Percentiles rank a stretch among this genome's conserved stretches.
phyloP scores from a whole-genome alignment of 1,140 invertebrate species.

The Geopemphigus sp. region DNA sequence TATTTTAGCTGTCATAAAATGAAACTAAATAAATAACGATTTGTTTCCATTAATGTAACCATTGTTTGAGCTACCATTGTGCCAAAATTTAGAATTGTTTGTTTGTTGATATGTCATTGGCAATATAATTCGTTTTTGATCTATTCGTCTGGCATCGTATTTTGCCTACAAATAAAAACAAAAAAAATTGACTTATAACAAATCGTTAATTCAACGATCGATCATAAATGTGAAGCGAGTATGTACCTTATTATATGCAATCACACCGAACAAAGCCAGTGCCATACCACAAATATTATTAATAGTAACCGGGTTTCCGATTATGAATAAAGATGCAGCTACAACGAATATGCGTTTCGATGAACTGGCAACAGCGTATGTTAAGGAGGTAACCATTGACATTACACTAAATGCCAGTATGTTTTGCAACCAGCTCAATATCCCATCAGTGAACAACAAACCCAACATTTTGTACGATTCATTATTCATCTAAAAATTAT shows the following conservation, averaged over 20 bases:
- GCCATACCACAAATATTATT: constrained; percentile 89
- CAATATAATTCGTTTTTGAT: constrained; percentile 60
- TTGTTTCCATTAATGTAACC: constrained; percentile 7
- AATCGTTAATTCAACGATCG: no score
- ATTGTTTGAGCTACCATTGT: background rate
- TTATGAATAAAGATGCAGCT: constrained; percentile 78
- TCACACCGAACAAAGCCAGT: constrained; percentile 83
- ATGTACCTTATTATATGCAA: constrained; percentile 78
- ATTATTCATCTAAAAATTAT: constrained; percentile 51
- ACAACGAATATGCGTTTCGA: constrained; percentile 96
- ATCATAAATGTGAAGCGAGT: background rate
- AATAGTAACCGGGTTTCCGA: constrained; percentile 88
- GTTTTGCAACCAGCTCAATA: constrained; percentile 92
- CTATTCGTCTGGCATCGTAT: constrained; percentile 65
- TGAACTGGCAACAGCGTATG: constrained; percentile 92
- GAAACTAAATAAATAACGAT: constrained; percentile 40
- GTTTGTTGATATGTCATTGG: constrained; percentile 57
- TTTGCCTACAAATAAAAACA: constrained; percentile 61
- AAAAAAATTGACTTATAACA: background rate
- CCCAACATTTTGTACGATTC: constrained; percentile 60
- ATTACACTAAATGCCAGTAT: constrained; percentile 92
- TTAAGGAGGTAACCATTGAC: constrained; percentile 83
- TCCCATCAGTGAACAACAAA: constrained; percentile 78
- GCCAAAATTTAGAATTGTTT: constrained; percentile 34
- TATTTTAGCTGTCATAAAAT: background rate